Conservation (phyloP, 2,797 vertebrate species). For the Tamandua tetradactyla region DNA sequence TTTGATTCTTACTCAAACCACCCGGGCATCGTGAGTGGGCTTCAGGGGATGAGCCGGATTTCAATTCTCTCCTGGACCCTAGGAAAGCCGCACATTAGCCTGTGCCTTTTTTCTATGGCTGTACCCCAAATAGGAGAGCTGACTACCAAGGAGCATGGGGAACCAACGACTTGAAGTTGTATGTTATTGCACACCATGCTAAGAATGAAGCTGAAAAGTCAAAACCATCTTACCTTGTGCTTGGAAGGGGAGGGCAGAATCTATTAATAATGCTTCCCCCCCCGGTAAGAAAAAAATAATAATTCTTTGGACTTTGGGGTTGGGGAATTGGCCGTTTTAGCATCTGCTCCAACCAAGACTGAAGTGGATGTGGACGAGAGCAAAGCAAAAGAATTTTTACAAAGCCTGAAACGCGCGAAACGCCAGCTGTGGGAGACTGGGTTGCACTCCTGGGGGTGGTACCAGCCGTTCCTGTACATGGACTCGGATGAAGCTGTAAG, state of each 20-base stretch:
- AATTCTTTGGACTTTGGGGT: not conserved
- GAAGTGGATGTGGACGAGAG: constrained; percentile 87
- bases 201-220: not conserved
- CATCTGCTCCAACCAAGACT: constrained; percentile 70
- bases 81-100: not conserved
- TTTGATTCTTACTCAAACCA: too few relatives aligned
- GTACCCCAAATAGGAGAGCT: not conserved
- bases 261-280: not conserved
- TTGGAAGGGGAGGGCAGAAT: rapidly evolving
- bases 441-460: constrained; percentile 95
- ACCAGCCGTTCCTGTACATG: constrained; percentile 94
- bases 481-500: constrained; percentile 94
- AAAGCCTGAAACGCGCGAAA: constrained; percentile 87
- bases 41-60: not conserved
- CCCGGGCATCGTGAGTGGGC: not conserved
- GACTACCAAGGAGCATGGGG: not conserved
- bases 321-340: constrained; percentile 79
- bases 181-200: rapidly evolving
- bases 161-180: rapidly evolving
- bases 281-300: not conserved
- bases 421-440: constrained; percentile 93
- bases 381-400: constrained; percentile 92
- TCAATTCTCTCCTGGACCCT: not conserved
- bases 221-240: not conserved
- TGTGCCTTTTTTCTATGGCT: not conserved